Conservation (phyloP, 2,113 vertebrate species). For the Motacilla alba region DNA sequence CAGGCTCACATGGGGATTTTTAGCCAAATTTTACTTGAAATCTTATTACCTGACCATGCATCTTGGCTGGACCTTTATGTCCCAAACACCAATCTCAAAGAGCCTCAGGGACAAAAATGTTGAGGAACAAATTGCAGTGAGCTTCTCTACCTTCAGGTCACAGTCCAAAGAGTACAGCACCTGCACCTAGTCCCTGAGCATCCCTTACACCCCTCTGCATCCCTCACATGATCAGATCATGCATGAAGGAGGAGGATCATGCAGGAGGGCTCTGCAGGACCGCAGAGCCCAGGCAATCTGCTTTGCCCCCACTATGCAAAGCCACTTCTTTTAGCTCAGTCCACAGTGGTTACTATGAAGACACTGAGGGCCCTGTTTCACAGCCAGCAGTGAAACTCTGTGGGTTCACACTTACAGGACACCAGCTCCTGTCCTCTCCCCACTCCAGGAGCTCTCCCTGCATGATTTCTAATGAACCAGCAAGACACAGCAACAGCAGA, state of each 20-base stretch:
- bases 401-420: background rate
- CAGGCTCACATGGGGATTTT: background rate
- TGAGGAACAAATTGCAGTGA: background rate
- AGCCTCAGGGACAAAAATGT: background rate
- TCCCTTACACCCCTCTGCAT: background rate
- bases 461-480: background rate
- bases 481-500: background rate
- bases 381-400: accelerated
- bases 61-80: background rate
- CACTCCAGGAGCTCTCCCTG: background rate
- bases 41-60: background rate
- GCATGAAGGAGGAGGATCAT: background rate
- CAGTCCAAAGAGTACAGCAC: accelerated
- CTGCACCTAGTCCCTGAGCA: background rate
- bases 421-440: background rate
- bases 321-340: background rate
- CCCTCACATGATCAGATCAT: background rate
- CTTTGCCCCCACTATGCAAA: background rate
- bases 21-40: background rate
- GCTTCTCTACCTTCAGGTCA: background rate
- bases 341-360: accelerated
- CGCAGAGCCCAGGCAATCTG: background rate
- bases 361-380: background rate
- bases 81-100: background rate
- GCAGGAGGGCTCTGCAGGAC: background rate